These are phyloP conservation scores for Monomorium pharaonis DNA, from an alignment of 1,140 invertebrate species.

Conservation along the genomic window DNA sequence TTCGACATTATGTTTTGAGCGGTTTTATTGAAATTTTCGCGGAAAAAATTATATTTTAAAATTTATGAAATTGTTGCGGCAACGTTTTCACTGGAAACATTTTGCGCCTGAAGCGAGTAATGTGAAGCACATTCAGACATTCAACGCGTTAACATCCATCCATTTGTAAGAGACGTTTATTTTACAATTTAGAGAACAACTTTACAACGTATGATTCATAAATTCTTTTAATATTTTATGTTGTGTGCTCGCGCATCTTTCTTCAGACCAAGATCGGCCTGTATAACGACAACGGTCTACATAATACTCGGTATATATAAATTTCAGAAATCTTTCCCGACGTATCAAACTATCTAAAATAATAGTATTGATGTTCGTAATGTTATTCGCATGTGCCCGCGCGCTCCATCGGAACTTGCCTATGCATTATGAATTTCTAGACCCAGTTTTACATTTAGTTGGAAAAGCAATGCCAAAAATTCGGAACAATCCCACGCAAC, in stretches of 20 bases:
- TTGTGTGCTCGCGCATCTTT: not conserved
- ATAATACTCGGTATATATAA: not conserved
- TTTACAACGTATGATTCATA: not conserved
- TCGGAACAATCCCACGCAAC: not conserved
- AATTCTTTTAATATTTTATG: slow-evolving; percentile 13
- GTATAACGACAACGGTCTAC: not conserved
- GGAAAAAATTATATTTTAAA: not conserved
- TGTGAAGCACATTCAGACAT: not conserved
- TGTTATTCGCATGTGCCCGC: not conserved
- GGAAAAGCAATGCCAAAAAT: not conserved
- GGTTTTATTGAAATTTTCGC: not conserved
- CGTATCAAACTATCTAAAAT: not conserved
- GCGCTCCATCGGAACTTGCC: slow-evolving; percentile 2
- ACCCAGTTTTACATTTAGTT: slow-evolving; percentile 27
- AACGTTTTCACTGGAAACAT: not conserved
- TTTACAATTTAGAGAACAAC: not conserved
- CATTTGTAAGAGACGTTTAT: not conserved
- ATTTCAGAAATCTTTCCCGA: not conserved
- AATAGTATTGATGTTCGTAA: not conserved
- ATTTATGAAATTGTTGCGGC: not conserved
- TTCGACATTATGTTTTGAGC: not conserved
- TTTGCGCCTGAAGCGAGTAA: not conserved
- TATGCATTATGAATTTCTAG: slow-evolving; percentile 24
- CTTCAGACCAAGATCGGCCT: not conserved
- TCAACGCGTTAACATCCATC: not conserved